These are phyloP conservation scores for Galagoides demidoff DNA, from an alignment of 2,797 vertebrate species.

Conservation along the genomic window DNA sequence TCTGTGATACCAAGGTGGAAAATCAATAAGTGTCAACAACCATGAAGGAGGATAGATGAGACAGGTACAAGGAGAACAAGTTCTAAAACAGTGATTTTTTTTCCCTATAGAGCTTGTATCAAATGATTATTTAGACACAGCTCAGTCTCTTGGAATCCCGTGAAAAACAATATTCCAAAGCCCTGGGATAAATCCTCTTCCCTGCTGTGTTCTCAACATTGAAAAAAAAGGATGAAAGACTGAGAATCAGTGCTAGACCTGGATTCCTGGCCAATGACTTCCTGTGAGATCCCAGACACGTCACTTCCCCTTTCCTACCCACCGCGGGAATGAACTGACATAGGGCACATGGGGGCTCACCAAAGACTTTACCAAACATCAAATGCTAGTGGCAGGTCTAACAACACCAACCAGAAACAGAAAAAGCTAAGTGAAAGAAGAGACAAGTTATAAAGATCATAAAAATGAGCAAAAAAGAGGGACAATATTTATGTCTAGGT, in stretches of 20 bases:
- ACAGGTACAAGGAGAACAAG: background rate
- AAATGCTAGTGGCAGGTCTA: background rate
- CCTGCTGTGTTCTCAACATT: background rate
- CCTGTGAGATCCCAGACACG: background rate
- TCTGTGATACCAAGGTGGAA: background rate
- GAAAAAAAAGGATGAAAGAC: background rate
- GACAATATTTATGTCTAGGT: background rate
- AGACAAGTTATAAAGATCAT: background rate
- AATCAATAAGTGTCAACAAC: conserved; percentile 19
- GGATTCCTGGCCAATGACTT: background rate
- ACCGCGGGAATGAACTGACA: background rate
- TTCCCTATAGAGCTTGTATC: background rate
- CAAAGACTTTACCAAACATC: background rate
- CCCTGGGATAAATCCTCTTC: background rate
- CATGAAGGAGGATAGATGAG: background rate
- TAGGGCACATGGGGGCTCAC: background rate
- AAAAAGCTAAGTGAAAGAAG: background rate
- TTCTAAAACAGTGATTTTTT: background rate
- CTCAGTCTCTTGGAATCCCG: background rate
- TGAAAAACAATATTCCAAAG: background rate
- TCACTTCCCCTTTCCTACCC: background rate
- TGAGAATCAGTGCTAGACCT: background rate
- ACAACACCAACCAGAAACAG: background rate
- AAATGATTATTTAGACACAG: conserved; percentile 14
- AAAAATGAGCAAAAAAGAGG: background rate